phyloP scores from a whole-genome alignment of 2,113 vertebrate genomes.

The Campylomormyrus numenius region DNA sequence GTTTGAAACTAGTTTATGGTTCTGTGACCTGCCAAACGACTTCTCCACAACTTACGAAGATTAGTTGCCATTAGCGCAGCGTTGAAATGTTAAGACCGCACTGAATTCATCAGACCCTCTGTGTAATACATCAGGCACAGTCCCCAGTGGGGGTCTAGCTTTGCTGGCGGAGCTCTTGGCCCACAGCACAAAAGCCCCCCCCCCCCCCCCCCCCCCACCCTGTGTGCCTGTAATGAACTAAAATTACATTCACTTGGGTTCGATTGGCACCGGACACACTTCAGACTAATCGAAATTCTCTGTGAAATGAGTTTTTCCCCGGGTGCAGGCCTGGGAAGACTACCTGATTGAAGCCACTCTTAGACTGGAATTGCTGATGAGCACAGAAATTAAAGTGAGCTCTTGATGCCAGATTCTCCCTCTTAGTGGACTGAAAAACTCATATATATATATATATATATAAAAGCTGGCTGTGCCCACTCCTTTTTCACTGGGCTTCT shows the following conservation, averaged over 20 bases:
- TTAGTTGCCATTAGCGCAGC: not conserved
- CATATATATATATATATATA: not conserved
- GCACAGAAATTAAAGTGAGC: not conserved
- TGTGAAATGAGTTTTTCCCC: constrained; percentile 3
- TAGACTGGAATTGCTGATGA: not conserved
- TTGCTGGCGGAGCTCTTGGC: not conserved
- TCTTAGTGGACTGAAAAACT: not conserved
- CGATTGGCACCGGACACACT: constrained; percentile 1
- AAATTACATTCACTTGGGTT: not conserved
- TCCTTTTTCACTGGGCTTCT: not conserved
- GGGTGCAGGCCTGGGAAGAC: not conserved
- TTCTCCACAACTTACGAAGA: not conserved
- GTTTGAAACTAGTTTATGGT: not conserved
- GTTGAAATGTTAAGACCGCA: not conserved
- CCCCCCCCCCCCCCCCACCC: not conserved
- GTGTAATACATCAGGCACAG: not conserved
- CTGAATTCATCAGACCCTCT: not conserved
- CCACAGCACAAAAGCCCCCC: not conserved
- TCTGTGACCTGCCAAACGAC: not conserved
- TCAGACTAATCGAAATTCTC: constrained; percentile 9
- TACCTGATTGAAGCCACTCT: not conserved
- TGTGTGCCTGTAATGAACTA: not conserved
- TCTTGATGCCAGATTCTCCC: not conserved
- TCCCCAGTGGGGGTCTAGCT: not conserved
- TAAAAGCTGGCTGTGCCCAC: not conserved